Base-by-base conservation (phyloP, 2,797 vertebrate species). In the Melanotaenia parkinsoni region DNA sequence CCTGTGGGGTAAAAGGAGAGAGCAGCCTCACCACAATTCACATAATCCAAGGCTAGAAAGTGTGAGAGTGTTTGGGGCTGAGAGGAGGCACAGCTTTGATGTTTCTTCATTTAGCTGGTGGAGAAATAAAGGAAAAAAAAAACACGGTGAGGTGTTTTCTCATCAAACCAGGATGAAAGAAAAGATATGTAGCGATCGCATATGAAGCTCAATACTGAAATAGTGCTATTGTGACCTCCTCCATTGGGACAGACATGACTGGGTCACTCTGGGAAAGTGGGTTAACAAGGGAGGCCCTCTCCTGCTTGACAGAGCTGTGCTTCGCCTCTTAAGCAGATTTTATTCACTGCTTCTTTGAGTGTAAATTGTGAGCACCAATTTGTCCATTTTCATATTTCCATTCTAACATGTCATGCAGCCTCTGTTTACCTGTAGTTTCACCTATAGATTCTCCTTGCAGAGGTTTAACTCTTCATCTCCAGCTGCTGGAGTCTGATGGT, bases 1-100 rank as follows among this genome's bases (percentile, higher is more conserved):
- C 84, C 88, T 74, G 70, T 57, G 71, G 83, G 81, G 75, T 64
- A 62, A 69, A 77, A 72, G 72, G 75, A 76, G 70, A 81, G 74
- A 72, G 71, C 54, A 35, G 79, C 51, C 75, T 80, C 47, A 20
- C 72, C 80, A 70, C 74, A 86, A 79, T 83, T 89, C 72, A 82
- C 82, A 88, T 87, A 80, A 84, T 83, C 70, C 26, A 1, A 66
- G 63, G 77, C 71, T 32, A 56, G 69, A 10, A n/a, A 63, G 70
- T 58, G 40, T 45, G 68, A 77, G 79, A 59, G 83, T 33, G 65
- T 70, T 47, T 16, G 20, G 18, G 35, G 28, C 40, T 35, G 57
- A 38, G 59, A 70, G 61, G 73, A 76, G 64, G 66, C 60, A 20
- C 14, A 2, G 61, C 73, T 88, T 86, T 86, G 67, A 84, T 80